Evolutionary conservation across 2,797 vertebrate genomes (phyloP).

Genomic region (Nasua narica): DNA sequence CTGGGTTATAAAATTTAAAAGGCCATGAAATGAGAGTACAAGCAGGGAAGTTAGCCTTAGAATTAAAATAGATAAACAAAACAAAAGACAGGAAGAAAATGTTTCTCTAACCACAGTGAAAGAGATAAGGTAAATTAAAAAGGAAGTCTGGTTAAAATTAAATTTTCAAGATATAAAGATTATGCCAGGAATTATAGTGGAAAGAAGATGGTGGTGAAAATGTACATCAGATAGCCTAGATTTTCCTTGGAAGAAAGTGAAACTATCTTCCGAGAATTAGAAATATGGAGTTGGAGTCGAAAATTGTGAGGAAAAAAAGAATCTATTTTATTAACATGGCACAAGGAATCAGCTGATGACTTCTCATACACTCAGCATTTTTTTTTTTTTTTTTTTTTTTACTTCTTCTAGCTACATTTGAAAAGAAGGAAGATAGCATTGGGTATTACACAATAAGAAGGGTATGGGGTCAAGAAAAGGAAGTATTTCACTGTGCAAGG

Average conservation of each 20-base stretch:
- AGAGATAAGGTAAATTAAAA: not conserved
- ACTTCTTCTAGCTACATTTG: not conserved
- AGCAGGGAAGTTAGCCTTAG: not conserved
- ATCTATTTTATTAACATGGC: not conserved
- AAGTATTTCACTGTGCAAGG: not conserved
- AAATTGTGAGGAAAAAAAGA: not conserved
- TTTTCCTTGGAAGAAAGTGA: not conserved
- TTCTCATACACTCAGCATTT: not conserved
- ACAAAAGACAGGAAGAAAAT: not conserved
- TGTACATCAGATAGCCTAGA: fast-evolving
- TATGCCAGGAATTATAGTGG: not conserved
- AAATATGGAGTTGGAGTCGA: not conserved
- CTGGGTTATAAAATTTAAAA: not conserved
- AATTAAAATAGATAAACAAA: not conserved
- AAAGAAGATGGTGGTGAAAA: not conserved
- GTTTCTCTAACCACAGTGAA: not conserved
- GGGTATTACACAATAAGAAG: too few species aligned
- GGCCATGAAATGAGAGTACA: not conserved
- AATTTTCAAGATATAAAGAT: not conserved
- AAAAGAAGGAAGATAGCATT: not conserved
- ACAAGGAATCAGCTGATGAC: not conserved
- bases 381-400: too few species aligned
- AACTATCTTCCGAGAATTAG: not conserved
- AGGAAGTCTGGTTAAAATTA: not conserved
- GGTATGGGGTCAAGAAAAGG: not conserved